These are phyloP conservation scores for Gadopsis marmoratus DNA, from an alignment of 2,797 vertebrate species.

Conservation along the genomic window DNA sequence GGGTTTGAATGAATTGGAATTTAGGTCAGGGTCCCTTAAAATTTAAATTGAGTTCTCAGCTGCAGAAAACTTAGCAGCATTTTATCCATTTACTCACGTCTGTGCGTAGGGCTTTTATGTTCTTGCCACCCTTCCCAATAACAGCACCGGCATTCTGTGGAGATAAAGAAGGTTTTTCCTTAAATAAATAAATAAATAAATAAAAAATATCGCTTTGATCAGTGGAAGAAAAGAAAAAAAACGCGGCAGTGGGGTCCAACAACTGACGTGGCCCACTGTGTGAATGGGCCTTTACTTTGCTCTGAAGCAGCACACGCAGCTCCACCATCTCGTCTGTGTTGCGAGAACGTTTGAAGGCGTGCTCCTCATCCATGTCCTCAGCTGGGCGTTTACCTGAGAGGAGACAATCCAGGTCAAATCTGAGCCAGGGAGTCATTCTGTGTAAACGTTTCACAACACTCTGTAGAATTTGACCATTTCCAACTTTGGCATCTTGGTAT, in stretches of 20 bases:
- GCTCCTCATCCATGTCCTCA: conserved; percentile 97
- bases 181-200: background rate
- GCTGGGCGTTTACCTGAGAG: conserved; percentile 95
- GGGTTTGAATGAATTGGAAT: background rate
- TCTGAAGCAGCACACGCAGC: conserved; percentile 96
- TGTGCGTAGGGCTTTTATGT: conserved; percentile 98
- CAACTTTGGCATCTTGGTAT: background rate
- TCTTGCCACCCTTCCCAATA: conserved; percentile 99
- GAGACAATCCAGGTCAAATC: conserved; percentile 9
- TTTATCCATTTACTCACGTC: conserved; percentile 92
- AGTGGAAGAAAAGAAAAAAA: background rate
- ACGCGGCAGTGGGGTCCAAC: background rate
- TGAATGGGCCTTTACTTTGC: conserved; percentile 88
- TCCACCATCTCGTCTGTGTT: conserved; percentile 98
- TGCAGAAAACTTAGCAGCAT: conserved; percentile 31
- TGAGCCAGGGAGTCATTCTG: background rate
- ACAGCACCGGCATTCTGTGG: conserved; percentile 96
- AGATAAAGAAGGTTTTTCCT: conserved; percentile 36
- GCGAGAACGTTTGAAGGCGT: conserved; percentile 96
- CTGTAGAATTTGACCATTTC: background rate
- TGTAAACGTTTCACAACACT: background rate
- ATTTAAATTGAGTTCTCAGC: conserved; percentile 16
- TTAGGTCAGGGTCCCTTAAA: conserved; percentile 1
- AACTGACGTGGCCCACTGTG: background rate
- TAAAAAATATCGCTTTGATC: background rate